Conservation (phyloP, 1,140 invertebrate genomes). For the Trichogramma pretiosum region DNA sequence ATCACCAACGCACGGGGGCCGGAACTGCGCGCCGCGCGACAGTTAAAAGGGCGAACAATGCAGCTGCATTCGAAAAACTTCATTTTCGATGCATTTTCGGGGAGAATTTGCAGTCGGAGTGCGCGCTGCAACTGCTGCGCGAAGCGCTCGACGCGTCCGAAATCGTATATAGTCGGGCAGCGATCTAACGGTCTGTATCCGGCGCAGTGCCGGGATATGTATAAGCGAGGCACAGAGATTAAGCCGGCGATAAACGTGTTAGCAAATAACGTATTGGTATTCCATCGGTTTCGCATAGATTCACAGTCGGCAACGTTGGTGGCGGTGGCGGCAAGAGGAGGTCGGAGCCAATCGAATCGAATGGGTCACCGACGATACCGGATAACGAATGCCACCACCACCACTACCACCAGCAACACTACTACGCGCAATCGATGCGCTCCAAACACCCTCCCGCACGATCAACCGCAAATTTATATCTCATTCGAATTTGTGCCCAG, state of each 20-base stretch:
- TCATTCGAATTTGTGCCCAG: slow-evolving; percentile 27
- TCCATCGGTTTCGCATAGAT: no score
- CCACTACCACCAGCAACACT: not conserved
- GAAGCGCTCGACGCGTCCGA: no score
- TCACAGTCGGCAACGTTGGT: not conserved
- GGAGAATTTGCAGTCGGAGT: slow-evolving; percentile 6
- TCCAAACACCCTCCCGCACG: slow-evolving; percentile 16
- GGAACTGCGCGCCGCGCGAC: not conserved
- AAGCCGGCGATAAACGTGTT: no score
- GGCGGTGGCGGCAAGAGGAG: not conserved
- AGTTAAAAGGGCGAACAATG: not conserved
- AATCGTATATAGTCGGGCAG: no score
- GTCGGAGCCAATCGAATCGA: slow-evolving; percentile 4
- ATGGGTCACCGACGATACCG: slow-evolving; percentile 17
- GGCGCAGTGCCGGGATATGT: not conserved
- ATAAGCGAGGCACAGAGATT: not conserved
- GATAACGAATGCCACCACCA: slow-evolving; percentile 31
- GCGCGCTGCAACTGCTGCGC: no score
- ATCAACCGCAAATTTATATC: slow-evolving; percentile 40
- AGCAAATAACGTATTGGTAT: no score
- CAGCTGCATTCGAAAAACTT: slow-evolving; percentile 7
- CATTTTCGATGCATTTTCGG: slow-evolving; percentile 6
- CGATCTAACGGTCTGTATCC: no score
- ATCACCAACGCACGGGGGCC: no score
- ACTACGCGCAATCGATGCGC: not conserved